Evolutionary conservation across 2,113 vertebrate species (phyloP).

Genomic region (Mobula hypostoma): DNA sequence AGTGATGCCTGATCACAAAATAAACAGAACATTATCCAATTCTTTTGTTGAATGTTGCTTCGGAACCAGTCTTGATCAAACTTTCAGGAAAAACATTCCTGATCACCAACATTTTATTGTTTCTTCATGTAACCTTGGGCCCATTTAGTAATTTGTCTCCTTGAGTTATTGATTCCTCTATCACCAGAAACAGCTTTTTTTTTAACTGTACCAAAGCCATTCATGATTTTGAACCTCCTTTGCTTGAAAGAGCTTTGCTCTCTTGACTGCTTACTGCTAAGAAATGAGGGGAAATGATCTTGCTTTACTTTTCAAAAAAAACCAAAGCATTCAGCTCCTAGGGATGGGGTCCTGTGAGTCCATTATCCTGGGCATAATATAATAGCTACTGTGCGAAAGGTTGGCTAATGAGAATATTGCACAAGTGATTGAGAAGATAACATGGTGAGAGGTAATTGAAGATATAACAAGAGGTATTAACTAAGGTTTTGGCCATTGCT

Average conservation of each 20-base stretch:
- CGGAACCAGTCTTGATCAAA: background rate
- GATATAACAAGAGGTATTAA: background rate
- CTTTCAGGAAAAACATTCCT: background rate
- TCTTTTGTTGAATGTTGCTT: background rate
- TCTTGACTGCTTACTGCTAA: background rate
- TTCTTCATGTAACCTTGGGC: background rate
- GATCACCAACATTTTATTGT: background rate
- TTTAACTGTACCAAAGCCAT: too few species aligned
- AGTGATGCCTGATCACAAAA: too few species aligned
- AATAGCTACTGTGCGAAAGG: background rate
- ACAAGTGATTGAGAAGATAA: background rate
- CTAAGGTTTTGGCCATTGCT: background rate
- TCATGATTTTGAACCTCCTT: background rate
- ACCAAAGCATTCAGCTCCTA: background rate
- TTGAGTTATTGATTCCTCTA: too few species aligned
- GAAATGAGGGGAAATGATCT: background rate
- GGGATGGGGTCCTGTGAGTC: background rate
- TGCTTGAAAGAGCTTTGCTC: background rate
- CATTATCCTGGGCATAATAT: background rate
- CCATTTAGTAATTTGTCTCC: background rate
- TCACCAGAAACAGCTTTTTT: too few species aligned
- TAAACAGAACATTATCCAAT: background rate
- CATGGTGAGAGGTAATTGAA: background rate
- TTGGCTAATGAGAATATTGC: background rate
- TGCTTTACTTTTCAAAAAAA: background rate